A percentile compares a stretch with the other conserved stretches of the same genome.
These are phyloP conservation scores for Pentamera pediparva DNA, from an alignment of 53 echinoderm and acorn worm species.

Conservation along the genomic window DNA sequence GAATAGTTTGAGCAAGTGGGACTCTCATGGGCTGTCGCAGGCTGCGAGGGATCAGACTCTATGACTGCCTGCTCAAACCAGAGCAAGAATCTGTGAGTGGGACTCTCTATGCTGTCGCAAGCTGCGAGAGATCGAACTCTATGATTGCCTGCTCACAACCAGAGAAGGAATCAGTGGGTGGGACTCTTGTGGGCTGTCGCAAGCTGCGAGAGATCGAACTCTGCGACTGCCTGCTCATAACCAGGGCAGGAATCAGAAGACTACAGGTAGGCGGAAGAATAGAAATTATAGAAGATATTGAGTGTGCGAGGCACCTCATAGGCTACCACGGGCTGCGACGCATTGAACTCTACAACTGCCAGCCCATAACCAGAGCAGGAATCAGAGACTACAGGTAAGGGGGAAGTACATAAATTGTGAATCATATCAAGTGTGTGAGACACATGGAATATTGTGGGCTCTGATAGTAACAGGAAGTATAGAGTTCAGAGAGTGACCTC, in stretches of 20 bases:
- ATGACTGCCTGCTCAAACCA: no score
- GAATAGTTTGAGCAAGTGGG: no score
- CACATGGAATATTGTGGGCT: no score
- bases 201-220: slow-evolving; percentile 86
- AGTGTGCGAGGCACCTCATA: slow-evolving; percentile 38
- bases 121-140: slow-evolving; percentile 94
- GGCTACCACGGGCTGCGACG: slow-evolving; percentile 84
- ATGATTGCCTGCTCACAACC: slow-evolving; percentile 97
- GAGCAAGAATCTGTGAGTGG: no score
- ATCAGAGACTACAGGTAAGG: slow-evolving; percentile 84
- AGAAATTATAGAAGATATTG: background rate
- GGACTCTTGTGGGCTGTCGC: slow-evolving; percentile 90
- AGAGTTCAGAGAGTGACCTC: no score
- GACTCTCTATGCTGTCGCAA: no score
- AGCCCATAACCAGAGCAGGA: slow-evolving; percentile 89
- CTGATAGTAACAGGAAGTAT: no score
- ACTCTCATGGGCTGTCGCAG: no score
- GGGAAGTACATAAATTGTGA: background rate
- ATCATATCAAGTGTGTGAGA: background rate
- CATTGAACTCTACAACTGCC: slow-evolving; percentile 97
- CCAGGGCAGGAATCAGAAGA: slow-evolving; percentile 85
- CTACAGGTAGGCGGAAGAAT: slow-evolving; percentile 60
- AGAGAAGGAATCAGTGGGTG: slow-evolving; percentile 80
- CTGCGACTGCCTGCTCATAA: slow-evolving; percentile 97
- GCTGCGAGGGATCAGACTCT: no score